Base-by-base conservation (phyloP, 1,140 invertebrate genomes). In the Spodoptera frugiperda region DNA sequence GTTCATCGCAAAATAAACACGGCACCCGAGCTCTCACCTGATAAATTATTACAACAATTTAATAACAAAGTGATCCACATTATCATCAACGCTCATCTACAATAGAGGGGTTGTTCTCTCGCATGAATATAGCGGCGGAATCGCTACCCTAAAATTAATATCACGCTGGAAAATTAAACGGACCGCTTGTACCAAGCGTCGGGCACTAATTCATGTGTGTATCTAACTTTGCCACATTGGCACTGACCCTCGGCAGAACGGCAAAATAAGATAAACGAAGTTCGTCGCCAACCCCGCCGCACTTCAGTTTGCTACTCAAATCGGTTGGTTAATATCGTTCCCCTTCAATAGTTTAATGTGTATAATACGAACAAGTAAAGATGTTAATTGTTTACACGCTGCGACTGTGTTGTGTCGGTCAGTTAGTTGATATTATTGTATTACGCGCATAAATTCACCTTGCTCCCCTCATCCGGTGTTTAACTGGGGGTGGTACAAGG, bases 131-230 rank as follows among this genome's bases (percentile, higher is more conserved):
- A 78, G 81, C 79, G 72, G 63, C 81, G 78, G 85, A 90, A 87
- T 87, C 86, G 82, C 81, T 82, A 87, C 82, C 87, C 87, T 82
- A 76, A 86, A 87, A 89, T 89, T 87, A 87, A 90, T 87, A 86
- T 86, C 77, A 89, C 79, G 75, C 84, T 72, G 77, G 85, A 59
- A 87, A 89, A 88, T 90, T 87, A 86, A 90, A 88, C 65, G 77
- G 80, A 57, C 65, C 67, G 46, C 63, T 78, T 61, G 59, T 57
- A 78, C 48, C 39, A 77, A 73, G 21, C 65, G 21, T 55, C 71
- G 63, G 11, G 48, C 48, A 61, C 74, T 79, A 67, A 77, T 81
- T 79, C 78, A 74, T 67, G 74, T 83, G 83, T 81, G 82, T 86
- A 86, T 86, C 82, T 80, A 82, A 87, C 78, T 83, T 71, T 30